These are phyloP conservation scores for Cryptocephalus primarius DNA, from an alignment of 2,888 invertebrate genomes.

Conservation along the genomic window DNA sequence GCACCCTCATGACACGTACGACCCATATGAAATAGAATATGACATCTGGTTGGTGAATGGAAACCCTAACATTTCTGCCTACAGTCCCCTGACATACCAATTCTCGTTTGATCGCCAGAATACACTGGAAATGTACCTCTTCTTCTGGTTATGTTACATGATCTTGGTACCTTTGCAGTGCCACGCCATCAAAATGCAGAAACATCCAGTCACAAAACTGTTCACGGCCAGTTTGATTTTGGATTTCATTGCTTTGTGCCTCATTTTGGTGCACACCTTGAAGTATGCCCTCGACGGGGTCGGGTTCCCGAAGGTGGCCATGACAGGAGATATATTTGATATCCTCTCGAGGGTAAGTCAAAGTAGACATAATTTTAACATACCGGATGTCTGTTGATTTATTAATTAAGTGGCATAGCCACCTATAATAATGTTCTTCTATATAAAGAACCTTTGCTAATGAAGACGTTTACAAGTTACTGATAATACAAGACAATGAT, in stretches of 20 bases:
- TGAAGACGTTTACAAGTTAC: too few relatives aligned
- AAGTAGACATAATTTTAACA: not conserved
- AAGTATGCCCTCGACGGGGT: conserved; percentile 86
- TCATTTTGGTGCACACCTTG: conserved; percentile 80
- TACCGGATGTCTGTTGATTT: too few relatives aligned
- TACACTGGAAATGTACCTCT: conserved; percentile 78
- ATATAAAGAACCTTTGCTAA: too few relatives aligned
- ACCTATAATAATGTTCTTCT: too few relatives aligned
- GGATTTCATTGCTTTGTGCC: conserved; percentile 75
- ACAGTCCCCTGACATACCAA: conserved; percentile 84
- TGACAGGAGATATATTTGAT: conserved; percentile 86
- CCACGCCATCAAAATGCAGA: conserved; percentile 80
- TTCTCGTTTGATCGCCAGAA: conserved; percentile 92
- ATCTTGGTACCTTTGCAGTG: conserved; percentile 77
- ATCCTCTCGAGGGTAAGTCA: conserved; percentile 74
- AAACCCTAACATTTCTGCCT: conserved; percentile 77
- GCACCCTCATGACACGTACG: conserved; percentile 57
- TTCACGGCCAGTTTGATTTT: conserved; percentile 79
- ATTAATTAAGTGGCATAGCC: too few relatives aligned
- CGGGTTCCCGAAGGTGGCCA: conserved; percentile 70
- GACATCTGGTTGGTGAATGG: conserved; percentile 96
- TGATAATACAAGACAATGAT: too few relatives aligned
- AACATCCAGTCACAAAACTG: conserved; percentile 82
- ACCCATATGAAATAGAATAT: conserved; percentile 51
- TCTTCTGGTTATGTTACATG: conserved; percentile 79